phyloP scores from a whole-genome alignment of 2,797 vertebrate species.

The Sciurus carolinensis region DNA sequence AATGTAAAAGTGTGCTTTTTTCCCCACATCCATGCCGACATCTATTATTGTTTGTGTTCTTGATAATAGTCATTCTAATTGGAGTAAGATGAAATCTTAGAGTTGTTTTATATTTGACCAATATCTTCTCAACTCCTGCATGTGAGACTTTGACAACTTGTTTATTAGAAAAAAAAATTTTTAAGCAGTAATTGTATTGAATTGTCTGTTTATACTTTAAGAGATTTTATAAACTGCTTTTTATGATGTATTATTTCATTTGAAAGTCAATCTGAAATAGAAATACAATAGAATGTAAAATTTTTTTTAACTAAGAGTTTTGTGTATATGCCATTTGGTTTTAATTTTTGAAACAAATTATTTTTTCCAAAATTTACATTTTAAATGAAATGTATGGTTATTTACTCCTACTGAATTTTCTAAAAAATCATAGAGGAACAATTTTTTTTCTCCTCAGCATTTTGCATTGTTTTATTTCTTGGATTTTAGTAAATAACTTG shows the following conservation, averaged over 20 bases:
- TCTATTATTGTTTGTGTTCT: no score
- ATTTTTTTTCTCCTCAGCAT: neutral
- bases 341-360: constrained; percentile 2
- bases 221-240: neutral
- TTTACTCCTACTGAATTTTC: constrained; percentile 2
- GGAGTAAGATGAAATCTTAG: no score
- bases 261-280: constrained; percentile 41
- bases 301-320: neutral
- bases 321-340: neutral
- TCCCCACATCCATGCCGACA: no score
- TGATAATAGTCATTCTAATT: no score
- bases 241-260: constrained; percentile 50
- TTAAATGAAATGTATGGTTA: constrained; percentile 30
- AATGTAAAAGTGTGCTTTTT: no score
- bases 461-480: constrained; percentile 46
- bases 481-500: constrained; percentile 25
- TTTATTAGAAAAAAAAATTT: constrained; percentile 45
- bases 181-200: neutral
- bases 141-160: neutral
- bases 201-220: constrained; percentile 2
- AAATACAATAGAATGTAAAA: constrained; percentile 26
- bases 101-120: neutral
- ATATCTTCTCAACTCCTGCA: neutral
- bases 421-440: neutral
- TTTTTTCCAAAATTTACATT: constrained; percentile 2